Evolutionary conservation across 2,113 vertebrate species (phyloP), one percentile per base, ranked within the genome.

Genomic region (Condylura cristata): DNA sequence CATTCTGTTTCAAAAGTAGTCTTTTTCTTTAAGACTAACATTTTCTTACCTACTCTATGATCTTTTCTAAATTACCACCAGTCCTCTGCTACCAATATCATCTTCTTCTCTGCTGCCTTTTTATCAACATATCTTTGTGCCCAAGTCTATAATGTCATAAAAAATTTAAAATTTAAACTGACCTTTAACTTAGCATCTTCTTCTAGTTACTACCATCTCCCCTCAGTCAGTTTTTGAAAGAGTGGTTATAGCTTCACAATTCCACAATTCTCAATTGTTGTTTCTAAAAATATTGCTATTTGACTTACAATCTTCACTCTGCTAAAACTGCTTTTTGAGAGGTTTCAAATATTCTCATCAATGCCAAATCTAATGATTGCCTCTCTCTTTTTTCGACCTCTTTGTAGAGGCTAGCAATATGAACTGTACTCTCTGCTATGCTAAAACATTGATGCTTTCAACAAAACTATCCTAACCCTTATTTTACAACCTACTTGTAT

Each of bases 291-390:
- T 41, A 95, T 17, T 74, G 32, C 10, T 80, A 46, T 84, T 56
- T 81, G 65, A 96, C 68, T 71, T 90, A 68, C 44, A 89, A 81
- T 86, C 6, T 34, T 82, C 56, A 89, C 13, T 74, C 18, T 34
- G 83, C 30, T 94, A 82, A 83, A 76, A 96, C 26, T 91, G 41
- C 51, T 95, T 88, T 84, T 82, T 30, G 56, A 85, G 41, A 65
- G 30, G 65, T 82, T 93, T 84, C 63, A 58, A 90, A 65, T 41
- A 78, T 48, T 89, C 11, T 58, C 32, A 7, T 30, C 76, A 93
- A 26, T 92, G 34, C 20, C 37, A 75, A 90, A 39, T 60, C 30
- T 51, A 86, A 85, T 2, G 16, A 30, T 89, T n/a, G 91, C 39
- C 39, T 86, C 80, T 92, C 58, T 87, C 71, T 93, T 58, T 41